Evolutionary conservation across 2,113 vertebrate genomes (phyloP).

Genomic region (Elgaria multicarinata): DNA sequence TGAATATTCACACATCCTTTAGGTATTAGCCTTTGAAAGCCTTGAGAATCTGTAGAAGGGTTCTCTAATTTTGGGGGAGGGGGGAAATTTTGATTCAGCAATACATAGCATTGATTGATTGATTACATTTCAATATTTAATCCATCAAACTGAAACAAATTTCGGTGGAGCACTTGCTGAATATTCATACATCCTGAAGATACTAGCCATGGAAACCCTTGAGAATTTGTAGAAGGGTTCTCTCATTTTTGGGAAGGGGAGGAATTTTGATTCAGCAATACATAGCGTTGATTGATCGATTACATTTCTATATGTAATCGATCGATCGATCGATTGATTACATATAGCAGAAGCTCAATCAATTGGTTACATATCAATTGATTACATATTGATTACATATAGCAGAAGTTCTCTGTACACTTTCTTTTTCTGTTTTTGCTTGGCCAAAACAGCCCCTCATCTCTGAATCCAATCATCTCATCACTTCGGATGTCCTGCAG

Average conservation of each 20-base stretch:
- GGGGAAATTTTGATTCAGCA: not conserved
- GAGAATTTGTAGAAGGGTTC: too few relatives aligned
- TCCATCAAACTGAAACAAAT: not conserved
- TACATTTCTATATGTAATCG: too few relatives aligned
- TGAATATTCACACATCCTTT: not conserved
- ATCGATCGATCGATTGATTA: too few relatives aligned
- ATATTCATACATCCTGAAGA: not conserved
- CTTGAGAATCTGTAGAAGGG: too few relatives aligned
- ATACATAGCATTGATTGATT: too few relatives aligned
- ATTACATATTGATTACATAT: too few relatives aligned
- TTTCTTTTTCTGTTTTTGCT: not conserved
- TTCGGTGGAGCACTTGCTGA: not conserved
- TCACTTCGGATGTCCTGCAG: not conserved
- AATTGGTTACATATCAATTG: too few relatives aligned
- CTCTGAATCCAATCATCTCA: not conserved
- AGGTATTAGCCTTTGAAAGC: not conserved
- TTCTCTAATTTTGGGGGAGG: too few relatives aligned
- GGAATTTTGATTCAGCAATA: not conserved
- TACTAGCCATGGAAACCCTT: not conserved
- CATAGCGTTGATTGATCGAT: too few relatives aligned
- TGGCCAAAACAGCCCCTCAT: not conserved
- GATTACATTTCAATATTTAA: too few relatives aligned
- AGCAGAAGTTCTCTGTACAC: too few relatives aligned
- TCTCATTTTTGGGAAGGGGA: not conserved
- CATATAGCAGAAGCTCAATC: too few relatives aligned